A percentile compares a stretch with the other conserved stretches of the same genome.
phyloP scores from a whole-genome alignment of 2,888 invertebrate genomes.

The Drosophila nigritarsus region DNA sequence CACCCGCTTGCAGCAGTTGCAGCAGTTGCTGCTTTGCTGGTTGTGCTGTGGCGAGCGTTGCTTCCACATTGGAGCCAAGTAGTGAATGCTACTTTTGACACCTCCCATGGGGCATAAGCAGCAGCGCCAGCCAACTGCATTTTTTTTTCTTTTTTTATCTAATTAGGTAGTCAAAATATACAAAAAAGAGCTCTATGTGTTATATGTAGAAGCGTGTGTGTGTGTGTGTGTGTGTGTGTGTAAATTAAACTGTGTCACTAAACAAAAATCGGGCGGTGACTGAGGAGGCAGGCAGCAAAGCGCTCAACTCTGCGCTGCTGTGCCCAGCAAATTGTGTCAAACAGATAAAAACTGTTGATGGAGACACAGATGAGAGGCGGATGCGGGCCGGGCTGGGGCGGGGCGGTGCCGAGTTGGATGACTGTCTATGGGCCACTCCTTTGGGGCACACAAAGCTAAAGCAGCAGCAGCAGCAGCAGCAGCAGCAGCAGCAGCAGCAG shows the following conservation, averaged over 20 bases:
- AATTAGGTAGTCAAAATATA: slow-evolving; percentile 79
- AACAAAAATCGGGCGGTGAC: slow-evolving; percentile 66
- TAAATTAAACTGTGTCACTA: slow-evolving; percentile 80
- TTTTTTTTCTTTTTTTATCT: slow-evolving; percentile 59
- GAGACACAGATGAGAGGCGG: slow-evolving; percentile 23
- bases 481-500: slow-evolving; percentile 12
- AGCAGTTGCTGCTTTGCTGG: not conserved
- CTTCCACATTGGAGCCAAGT: slow-evolving; percentile 56
- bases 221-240: slow-evolving; percentile 37
- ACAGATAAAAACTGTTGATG: slow-evolving; percentile 72
- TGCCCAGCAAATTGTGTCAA: slow-evolving; percentile 79
- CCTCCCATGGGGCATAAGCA: slow-evolving; percentile 43
- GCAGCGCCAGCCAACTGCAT: slow-evolving; percentile 50
- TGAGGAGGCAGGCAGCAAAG: slow-evolving; percentile 27
- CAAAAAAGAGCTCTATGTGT: slow-evolving; percentile 44
- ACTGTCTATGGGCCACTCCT: slow-evolving; percentile 33
- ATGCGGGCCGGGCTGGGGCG: not conserved
- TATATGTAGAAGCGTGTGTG: not conserved
- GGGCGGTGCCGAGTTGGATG: slow-evolving; percentile 2
- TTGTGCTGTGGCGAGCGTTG: slow-evolving; percentile 5
- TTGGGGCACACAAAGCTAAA: slow-evolving; percentile 17
- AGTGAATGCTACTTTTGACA: slow-evolving; percentile 62
- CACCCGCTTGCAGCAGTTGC: slow-evolving; percentile 40
- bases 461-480: slow-evolving; percentile 27
- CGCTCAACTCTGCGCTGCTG: slow-evolving; percentile 66